Percentiles rank a stretch among this genome's conserved stretches.
These are phyloP conservation scores for Microctonus brassicae DNA, from an alignment of 2,888 invertebrate genomes.

Conservation along the genomic window DNA sequence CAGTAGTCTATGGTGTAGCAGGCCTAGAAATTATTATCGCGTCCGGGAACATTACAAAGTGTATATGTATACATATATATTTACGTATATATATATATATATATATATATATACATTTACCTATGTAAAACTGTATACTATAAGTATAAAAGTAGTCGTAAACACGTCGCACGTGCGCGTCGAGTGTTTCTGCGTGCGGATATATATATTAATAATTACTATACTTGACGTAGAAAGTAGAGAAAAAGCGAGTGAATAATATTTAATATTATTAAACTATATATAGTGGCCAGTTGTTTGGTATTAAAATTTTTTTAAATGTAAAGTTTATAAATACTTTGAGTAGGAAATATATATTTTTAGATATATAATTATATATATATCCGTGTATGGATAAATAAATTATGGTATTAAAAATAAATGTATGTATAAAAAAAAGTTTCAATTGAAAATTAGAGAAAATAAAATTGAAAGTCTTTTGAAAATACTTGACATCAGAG, in stretches of 20 bases:
- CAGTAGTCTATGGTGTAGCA: constrained; percentile 35
- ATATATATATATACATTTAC: too few relatives aligned
- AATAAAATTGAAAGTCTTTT: constrained; percentile 26
- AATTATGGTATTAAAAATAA: too few relatives aligned
- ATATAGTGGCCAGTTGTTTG: not conserved
- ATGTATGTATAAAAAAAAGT: too few relatives aligned
- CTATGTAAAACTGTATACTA: not conserved
- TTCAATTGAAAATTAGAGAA: constrained; percentile 18
- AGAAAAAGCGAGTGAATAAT: not conserved
- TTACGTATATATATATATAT: too few relatives aligned
- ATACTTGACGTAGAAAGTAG: not conserved
- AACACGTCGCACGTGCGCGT: constrained; percentile 42
- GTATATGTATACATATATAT: not conserved
- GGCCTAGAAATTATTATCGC: constrained; percentile 53
- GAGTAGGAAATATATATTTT: not conserved
- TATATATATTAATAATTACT: constrained; percentile 15
- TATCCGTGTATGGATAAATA: not conserved
- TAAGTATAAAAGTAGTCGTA: constrained; percentile 32
- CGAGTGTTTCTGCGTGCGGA: constrained; percentile 30
- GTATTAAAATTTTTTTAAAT: not conserved
- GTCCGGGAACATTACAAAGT: constrained; percentile 38
- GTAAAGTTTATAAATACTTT: not conserved
- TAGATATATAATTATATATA: not conserved
- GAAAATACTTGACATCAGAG: constrained; percentile 21
- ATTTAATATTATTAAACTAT: not conserved